These are phyloP conservation scores for Athalia circularis DNA, from an alignment of 2,888 invertebrate genomes.

Conservation along the genomic window DNA sequence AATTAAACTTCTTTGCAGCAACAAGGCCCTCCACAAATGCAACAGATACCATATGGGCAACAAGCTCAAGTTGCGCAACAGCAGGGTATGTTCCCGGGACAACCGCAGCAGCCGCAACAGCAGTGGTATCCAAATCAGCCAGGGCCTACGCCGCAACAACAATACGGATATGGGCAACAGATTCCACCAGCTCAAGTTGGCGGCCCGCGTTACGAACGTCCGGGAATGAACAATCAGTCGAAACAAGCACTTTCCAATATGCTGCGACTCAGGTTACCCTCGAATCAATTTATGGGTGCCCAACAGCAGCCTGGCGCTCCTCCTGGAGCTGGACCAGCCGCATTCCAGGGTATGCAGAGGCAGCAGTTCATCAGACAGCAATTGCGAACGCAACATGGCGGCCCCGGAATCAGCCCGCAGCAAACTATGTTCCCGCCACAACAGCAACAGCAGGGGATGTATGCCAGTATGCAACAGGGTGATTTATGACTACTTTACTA, in stretches of 20 bases:
- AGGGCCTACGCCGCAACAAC: conserved; percentile 67
- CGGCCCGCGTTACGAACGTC: conserved; percentile 72
- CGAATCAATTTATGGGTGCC: conserved; percentile 74
- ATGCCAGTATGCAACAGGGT: conserved; percentile 80
- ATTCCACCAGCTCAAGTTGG: conserved; percentile 70
- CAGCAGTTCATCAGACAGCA: conserved; percentile 74
- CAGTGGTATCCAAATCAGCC: conserved; percentile 71
- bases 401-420: conserved; percentile 73
- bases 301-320: conserved; percentile 68
- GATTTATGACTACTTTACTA: conserved; percentile 48
- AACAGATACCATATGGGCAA: conserved; percentile 68
- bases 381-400: conserved; percentile 70
- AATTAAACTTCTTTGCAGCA: conserved; percentile 48
- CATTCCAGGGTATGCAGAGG: conserved; percentile 72
- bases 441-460: conserved; percentile 74
- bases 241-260: conserved; percentile 92
- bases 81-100: conserved; percentile 72
- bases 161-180: conserved; percentile 76
- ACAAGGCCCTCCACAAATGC: conserved; percentile 64
- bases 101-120: conserved; percentile 74
- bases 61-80: conserved; percentile 70
- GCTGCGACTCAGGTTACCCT: conserved; percentile 86
- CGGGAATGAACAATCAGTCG: conserved; percentile 80
- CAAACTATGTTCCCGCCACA: conserved; percentile 76
- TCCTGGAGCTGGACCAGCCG: conserved; percentile 67